Conservation (phyloP, 2,113 vertebrate genomes). For the Archilochus colubris region DNA sequence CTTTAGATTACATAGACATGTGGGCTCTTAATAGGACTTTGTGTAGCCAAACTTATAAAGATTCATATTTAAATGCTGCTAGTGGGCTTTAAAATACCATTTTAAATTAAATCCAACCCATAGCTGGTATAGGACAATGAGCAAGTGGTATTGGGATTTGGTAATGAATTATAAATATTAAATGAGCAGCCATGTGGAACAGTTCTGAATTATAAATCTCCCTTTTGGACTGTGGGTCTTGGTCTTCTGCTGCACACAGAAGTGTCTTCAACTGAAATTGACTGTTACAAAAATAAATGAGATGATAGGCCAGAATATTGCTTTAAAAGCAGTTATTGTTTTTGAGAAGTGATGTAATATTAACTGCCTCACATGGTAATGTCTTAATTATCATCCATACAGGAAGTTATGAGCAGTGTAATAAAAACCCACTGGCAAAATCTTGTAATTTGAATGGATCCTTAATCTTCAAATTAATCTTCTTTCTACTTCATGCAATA, state of each 20-base stretch:
- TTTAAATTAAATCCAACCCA: slow-evolving; percentile 24
- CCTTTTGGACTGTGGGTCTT: neutral
- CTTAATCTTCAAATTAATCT: neutral
- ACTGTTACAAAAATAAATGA: neutral
- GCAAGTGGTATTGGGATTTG: neutral
- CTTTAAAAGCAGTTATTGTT: neutral
- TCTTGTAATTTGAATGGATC: neutral
- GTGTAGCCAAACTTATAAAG: neutral
- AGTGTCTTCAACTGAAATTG: neutral
- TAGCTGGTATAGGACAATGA: neutral
- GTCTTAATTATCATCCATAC: neutral
- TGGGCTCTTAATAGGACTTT: neutral
- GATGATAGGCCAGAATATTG: neutral
- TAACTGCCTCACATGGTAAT: neutral
- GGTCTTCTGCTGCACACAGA: neutral
- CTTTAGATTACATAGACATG: neutral
- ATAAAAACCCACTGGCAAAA: neutral
- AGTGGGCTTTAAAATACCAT: neutral
- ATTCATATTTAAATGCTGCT: slow-evolving; percentile 3
- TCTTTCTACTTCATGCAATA: neutral
- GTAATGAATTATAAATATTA: neutral
- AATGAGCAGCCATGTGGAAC: slow-evolving; percentile 43
- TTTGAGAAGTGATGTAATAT: neutral
- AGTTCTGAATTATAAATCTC: slow-evolving; percentile 23
- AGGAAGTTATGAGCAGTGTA: neutral